Conservation (phyloP, 2,113 vertebrate species). For the Axis porcinus region DNA sequence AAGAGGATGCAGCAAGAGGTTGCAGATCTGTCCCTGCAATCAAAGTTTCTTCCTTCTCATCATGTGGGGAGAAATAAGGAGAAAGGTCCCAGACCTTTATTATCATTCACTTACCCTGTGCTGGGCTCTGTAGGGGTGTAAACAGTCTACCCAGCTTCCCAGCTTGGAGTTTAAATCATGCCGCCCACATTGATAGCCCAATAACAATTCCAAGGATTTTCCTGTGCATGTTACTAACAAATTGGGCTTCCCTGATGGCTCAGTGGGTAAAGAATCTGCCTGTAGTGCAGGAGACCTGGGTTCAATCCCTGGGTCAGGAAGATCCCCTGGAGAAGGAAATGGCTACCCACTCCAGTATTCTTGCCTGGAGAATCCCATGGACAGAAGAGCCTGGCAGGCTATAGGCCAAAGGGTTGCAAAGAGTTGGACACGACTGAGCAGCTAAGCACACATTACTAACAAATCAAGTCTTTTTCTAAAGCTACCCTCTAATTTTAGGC, state of each 20-base stretch:
- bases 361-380: background rate
- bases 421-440: rapidly evolving
- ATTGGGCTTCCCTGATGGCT: background rate
- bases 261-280: background rate
- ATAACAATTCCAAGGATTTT: background rate
- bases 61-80: background rate
- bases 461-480: background rate
- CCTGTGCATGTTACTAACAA: background rate
- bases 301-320: background rate
- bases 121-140: background rate
- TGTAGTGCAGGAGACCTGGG: background rate
- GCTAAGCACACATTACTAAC: background rate
- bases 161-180: background rate
- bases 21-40: background rate
- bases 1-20: background rate
- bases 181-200: background rate
- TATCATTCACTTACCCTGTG: background rate
- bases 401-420: background rate
- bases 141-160: background rate
- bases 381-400: background rate
- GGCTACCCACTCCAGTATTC: background rate
- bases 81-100: background rate
- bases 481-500: background rate
- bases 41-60: background rate
- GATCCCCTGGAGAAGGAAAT: background rate